Conservation (phyloP, 2,797 vertebrate species). For the Falco columbarius region DNA sequence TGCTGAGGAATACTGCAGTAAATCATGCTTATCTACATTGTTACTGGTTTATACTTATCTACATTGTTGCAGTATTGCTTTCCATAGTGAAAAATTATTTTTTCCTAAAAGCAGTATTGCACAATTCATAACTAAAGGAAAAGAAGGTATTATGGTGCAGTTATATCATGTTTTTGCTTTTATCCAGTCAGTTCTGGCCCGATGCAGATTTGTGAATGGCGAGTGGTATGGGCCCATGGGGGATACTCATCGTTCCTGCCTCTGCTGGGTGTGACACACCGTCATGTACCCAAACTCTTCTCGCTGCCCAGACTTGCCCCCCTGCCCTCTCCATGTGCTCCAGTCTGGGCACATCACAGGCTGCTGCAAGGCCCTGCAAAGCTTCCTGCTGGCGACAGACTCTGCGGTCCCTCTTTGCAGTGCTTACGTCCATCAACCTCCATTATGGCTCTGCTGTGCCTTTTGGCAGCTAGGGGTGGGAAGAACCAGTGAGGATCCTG, state of each 20-base stretch:
- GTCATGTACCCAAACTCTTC: rapidly evolving
- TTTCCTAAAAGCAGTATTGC: background rate
- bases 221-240: background rate
- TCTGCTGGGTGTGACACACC: background rate
- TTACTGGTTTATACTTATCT: background rate
- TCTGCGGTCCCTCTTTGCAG: rapidly evolving
- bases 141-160: background rate
- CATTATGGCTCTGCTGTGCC: background rate
- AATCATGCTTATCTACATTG: background rate
- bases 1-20: background rate
- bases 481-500: background rate
- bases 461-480: background rate
- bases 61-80: background rate
- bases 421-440: background rate
- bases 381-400: rapidly evolving
- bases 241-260: too few relatives aligned
- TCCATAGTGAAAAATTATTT: background rate
- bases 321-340: too few relatives aligned
- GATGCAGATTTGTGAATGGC: background rate
- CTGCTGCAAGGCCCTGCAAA: background rate
- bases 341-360: rapidly evolving
- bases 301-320: background rate
- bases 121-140: background rate
- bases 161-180: background rate
- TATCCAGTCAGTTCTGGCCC: background rate